These are phyloP conservation scores for Peromyscus attwateri DNA, from an alignment of 2,797 vertebrate genomes.

Conservation along the genomic window DNA sequence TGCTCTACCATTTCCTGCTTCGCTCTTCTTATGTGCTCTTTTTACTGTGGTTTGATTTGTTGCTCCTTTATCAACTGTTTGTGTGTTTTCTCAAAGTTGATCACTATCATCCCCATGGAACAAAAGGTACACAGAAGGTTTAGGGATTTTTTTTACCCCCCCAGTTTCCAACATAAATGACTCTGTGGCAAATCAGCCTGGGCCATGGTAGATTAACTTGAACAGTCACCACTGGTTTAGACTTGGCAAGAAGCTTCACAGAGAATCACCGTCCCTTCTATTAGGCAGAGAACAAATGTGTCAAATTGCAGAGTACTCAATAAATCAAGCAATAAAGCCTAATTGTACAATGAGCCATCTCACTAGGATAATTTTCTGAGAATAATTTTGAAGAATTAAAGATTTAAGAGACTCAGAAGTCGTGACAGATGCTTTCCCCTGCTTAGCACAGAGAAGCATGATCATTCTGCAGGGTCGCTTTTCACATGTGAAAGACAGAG, in stretches of 20 bases:
- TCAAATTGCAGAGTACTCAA: conserved; percentile 68
- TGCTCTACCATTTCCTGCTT: not conserved
- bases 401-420: conserved; percentile 76
- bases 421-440: conserved; percentile 73
- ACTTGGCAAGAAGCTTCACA: conserved; percentile 21
- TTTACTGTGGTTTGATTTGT: conserved; percentile 7
- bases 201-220: conserved; percentile 59
- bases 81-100: conserved; percentile 28
- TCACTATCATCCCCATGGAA: not conserved
- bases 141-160: not conserved
- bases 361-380: conserved; percentile 74
- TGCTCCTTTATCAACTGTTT: conserved; percentile 42
- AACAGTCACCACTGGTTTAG: conserved; percentile 21
- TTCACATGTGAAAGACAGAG: not conserved
- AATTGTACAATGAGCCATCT: conserved; percentile 61
- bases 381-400: conserved; percentile 80
- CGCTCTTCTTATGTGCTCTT: not conserved
- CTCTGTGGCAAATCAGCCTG: not conserved
- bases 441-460: conserved; percentile 16
- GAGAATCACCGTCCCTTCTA: conserved; percentile 47
- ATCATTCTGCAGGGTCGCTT: not conserved
- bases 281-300: conserved; percentile 59
- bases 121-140: conserved; percentile 51
- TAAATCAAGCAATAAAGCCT: conserved; percentile 76
- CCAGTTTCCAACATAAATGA: conserved; percentile 16